phyloP scores from a whole-genome alignment of 2,797 vertebrate species.

The Jordanella pulchra region DNA sequence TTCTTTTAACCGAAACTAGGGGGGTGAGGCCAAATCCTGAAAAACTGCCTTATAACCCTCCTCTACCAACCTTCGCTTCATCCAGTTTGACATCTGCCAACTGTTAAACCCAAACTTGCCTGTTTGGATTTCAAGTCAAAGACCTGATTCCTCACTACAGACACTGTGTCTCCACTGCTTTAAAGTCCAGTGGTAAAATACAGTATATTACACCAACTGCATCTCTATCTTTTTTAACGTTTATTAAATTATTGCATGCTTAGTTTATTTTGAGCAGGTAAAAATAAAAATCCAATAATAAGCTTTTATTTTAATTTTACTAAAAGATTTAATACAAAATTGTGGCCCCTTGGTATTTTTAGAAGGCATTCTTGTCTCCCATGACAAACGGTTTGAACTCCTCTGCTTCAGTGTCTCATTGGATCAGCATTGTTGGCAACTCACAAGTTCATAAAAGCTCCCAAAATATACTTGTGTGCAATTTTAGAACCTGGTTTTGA shows the following conservation, averaged over 20 bases:
- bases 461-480: neutral
- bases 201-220: neutral
- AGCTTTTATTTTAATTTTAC: too few species aligned
- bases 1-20: neutral
- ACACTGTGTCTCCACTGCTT: neutral
- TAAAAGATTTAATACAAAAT: too few species aligned
- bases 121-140: neutral
- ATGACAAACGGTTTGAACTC: too few species aligned
- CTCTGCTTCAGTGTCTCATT: neutral
- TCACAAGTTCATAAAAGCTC: neutral
- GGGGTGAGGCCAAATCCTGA: neutral
- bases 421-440: neutral
- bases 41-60: neutral
- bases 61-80: neutral
- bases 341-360: too few species aligned
- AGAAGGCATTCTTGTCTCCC: too few species aligned
- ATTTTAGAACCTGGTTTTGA: conserved; percentile 20
- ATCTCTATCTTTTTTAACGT: too few species aligned
- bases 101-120: neutral
- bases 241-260: too few species aligned
- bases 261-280: too few species aligned
- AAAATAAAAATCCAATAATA: too few species aligned
- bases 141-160: neutral
- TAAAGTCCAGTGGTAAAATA: neutral
- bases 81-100: neutral